Evolutionary conservation across 2,113 vertebrate genomes (phyloP), one percentile per base, ranked within the genome.

Genomic region (Chelonoidis abingdonii): DNA sequence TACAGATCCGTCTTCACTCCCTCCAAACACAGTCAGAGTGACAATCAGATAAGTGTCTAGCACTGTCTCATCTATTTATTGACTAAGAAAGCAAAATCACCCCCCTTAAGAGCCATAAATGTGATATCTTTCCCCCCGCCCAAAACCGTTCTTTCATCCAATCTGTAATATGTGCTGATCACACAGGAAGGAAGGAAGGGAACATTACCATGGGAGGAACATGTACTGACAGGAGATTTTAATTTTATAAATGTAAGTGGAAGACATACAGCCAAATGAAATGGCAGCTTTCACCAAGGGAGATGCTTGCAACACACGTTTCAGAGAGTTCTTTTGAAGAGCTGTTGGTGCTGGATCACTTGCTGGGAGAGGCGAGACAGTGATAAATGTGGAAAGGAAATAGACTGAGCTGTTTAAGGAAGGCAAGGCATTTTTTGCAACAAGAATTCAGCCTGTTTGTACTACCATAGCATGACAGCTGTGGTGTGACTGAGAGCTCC

Each of bases 201-300:
- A 87, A 81, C 38, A 0, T 22, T 86, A 56, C 95, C 0, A 0
- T 35, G 31, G 52, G 59, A 69, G 5, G 29, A 62, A 22, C 0
- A 0, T 0, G 0, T 0, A 3, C 62, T 84, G 52, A 0, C 0
- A 76, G 72, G 75, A 44, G 41, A 78, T 44, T 47, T 47, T 78
- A 24, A 78, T 78, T 62, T 78, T 19, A 21, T 76, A 83, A 83
- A 69, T 59, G 21, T 11, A 81, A 47, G 82, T 94, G 93, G 84
- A n/a, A 3, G 65, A 57, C 35, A 84, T 89, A 79, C 2, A 31
- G 80, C 83, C 69, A 87, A 49, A 87, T 69, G 90, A 90, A 86
- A 65, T 1, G 4, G 24, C 0, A 0, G 78, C 90, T 93, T 92
- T 86, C 80, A 78, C 92, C 76, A 88, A 84, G 27, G 24, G 2